Conservation (phyloP, 2,113 vertebrate genomes). For the Antechinus flavipes region DNA sequence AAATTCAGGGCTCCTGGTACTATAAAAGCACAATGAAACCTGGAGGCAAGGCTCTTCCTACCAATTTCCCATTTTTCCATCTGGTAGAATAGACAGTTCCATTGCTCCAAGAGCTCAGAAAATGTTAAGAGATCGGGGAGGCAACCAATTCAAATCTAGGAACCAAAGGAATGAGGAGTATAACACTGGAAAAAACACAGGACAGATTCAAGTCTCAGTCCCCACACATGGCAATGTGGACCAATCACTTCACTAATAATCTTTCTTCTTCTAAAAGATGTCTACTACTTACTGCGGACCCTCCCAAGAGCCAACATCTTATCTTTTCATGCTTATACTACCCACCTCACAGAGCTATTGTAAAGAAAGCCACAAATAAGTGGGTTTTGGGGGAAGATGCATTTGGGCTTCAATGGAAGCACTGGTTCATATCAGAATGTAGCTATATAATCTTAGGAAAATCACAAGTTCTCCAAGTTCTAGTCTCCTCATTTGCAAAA, state of each 20-base stretch:
- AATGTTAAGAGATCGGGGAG: neutral
- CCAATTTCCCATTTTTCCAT: neutral
- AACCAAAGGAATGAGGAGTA: neutral
- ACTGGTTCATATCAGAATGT: neutral
- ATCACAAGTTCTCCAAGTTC: constrained; percentile 8
- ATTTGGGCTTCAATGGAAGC: constrained; percentile 25
- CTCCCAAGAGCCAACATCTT: neutral
- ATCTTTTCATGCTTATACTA: neutral
- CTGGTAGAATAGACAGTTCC: neutral
- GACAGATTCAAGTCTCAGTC: neutral
- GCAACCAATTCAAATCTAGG: neutral
- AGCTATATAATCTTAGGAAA: constrained; percentile 1
- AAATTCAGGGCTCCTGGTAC: neutral
- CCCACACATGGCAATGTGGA: neutral
- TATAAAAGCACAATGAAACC: neutral
- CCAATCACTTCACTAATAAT: neutral
- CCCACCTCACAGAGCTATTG: neutral
- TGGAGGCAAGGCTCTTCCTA: neutral
- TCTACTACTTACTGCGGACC: neutral
- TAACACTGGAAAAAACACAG: neutral
- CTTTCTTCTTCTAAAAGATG: neutral
- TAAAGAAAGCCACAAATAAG: neutral
- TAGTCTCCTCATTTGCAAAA: constrained; percentile 11
- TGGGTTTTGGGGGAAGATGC: neutral
- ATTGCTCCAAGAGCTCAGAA: neutral